Conservation (phyloP, 2,888 invertebrate species). For the Hirtodrosophila duncani region DNA sequence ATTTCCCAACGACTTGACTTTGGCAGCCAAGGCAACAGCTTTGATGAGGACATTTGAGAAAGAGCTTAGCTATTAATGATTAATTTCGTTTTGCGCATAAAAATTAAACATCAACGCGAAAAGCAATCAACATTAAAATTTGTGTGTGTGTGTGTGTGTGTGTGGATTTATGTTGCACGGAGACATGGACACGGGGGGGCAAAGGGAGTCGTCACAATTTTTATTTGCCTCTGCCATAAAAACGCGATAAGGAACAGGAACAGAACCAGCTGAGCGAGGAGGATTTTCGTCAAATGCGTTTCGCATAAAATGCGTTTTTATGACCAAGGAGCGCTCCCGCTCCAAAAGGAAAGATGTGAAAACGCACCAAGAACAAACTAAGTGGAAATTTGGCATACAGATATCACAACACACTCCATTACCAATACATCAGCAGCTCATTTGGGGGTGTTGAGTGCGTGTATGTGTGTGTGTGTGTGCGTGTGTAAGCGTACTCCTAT, state of each 20-base stretch:
- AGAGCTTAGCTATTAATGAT: conserved; percentile 55
- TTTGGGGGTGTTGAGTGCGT: conserved; percentile 29
- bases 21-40: conserved; percentile 24
- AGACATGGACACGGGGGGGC: too few species aligned
- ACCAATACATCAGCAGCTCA: conserved; percentile 59
- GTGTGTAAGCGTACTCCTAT: conserved; percentile 36
- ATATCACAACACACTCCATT: conserved; percentile 28
- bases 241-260: conserved; percentile 26
- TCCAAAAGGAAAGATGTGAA: conserved; percentile 23
- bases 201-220: too few species aligned
- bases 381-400: conserved; percentile 15
- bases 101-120: conserved; percentile 66
- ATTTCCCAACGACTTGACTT: too few species aligned
- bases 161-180: background rate
- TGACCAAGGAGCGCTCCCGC: conserved; percentile 64
- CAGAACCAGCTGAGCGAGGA: conserved; percentile 6
- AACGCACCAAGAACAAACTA: conserved; percentile 14
- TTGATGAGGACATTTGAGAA: conserved; percentile 10
- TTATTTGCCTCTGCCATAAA: conserved; percentile 64
- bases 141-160: conserved; percentile 50
- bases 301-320: conserved; percentile 74
- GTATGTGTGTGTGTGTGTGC: too few species aligned
- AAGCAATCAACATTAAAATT: conserved; percentile 69
- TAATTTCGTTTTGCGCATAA: conserved; percentile 57
- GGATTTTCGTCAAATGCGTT: conserved; percentile 58